phyloP scores from a whole-genome alignment of 2,113 vertebrate species.

The Phylloscopus whistleri region DNA sequence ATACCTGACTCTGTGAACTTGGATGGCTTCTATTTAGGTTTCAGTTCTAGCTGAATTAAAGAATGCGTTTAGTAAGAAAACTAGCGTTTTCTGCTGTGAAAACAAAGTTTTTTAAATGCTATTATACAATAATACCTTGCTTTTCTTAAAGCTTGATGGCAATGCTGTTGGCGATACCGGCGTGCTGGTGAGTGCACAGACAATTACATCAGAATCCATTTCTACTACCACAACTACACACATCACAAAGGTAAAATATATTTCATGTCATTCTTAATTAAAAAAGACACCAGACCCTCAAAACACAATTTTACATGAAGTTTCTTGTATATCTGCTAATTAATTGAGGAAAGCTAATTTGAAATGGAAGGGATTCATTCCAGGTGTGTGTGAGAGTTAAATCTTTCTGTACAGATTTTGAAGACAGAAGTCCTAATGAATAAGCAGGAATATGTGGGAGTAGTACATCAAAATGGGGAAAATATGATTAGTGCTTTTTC shows the following conservation, averaged over 20 bases:
- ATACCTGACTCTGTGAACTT: not conserved
- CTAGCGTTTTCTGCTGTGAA: not conserved
- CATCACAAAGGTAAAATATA: constrained; percentile 91
- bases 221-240: constrained; percentile 98
- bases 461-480: not conserved
- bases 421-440: not conserved
- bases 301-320: not conserved
- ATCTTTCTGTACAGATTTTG: not conserved
- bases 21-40: not conserved
- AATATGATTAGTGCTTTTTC: not conserved
- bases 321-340: not conserved
- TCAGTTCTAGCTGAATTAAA: not conserved
- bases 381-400: not conserved
- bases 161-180: constrained; percentile 82
- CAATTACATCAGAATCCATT: constrained; percentile 94
- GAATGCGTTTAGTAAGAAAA: not conserved
- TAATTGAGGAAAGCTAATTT: not conserved
- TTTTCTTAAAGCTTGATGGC: constrained; percentile 82
- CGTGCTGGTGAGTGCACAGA: constrained; percentile 92
- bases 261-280: not conserved
- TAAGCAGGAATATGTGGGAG: not conserved
- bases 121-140: not conserved
- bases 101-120: not conserved
- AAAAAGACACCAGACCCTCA: not conserved
- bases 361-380: not conserved